Evolutionary conservation across 2,888 invertebrate species (phyloP).

Genomic region (Epistrophe grossulariae): DNA sequence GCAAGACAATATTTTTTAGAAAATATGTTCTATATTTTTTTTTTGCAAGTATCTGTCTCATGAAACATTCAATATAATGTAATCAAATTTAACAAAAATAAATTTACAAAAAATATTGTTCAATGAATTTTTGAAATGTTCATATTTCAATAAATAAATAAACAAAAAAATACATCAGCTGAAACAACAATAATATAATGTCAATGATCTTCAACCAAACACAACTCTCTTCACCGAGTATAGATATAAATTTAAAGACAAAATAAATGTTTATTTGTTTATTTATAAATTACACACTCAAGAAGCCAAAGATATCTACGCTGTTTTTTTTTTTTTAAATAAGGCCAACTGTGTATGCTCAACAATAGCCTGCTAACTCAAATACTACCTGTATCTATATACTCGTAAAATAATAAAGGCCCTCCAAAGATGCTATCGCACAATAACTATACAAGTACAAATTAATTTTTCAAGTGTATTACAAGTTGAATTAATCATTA

Average conservation of each 20-base stretch:
- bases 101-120: neutral
- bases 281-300: conserved; percentile 30
- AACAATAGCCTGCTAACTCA: conserved; percentile 7
- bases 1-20: no score
- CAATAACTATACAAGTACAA: conserved; percentile 52
- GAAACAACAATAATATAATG: conserved; percentile 8
- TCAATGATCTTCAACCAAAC: conserved; percentile 43
- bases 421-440: conserved; percentile 23
- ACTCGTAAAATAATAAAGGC: conserved; percentile 16
- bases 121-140: neutral
- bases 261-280: conserved; percentile 42
- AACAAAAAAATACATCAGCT: neutral
- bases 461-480: conserved; percentile 65
- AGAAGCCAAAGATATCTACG: conserved; percentile 15
- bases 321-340: conserved; percentile 32
- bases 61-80: no score
- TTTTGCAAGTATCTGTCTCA: no score
- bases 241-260: conserved; percentile 4
- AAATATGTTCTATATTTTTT: no score
- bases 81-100: no score
- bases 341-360: conserved; percentile 52
- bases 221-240: neutral
- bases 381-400: neutral
- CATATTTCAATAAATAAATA: neutral
- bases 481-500: conserved; percentile 72